These are phyloP conservation scores for Erpobdella octoculata DNA, from an alignment of 2,888 invertebrate genomes.

Conservation along the genomic window DNA sequence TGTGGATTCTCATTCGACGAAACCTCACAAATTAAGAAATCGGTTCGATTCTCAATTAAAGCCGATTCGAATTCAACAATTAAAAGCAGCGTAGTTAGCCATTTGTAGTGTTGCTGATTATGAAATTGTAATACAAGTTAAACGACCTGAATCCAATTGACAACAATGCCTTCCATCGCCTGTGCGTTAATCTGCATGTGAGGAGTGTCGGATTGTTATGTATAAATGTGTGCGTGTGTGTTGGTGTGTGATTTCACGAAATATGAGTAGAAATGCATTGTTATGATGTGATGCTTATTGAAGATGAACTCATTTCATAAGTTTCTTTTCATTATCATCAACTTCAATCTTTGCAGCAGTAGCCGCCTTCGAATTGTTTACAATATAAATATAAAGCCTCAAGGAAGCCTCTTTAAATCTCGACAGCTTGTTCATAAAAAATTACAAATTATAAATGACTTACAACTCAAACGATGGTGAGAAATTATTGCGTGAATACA, in stretches of 20 bases:
- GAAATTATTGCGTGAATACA: too few species aligned
- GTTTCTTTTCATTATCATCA: neutral
- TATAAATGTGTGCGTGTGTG: too few species aligned
- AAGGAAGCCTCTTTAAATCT: too few species aligned
- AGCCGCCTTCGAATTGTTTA: neutral
- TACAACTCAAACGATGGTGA: too few species aligned
- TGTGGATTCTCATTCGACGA: too few species aligned
- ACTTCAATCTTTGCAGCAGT: neutral
- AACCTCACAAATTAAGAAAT: too few species aligned
- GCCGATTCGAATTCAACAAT: neutral
- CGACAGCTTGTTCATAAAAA: too few species aligned
- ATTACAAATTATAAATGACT: too few species aligned
- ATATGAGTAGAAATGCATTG: neutral
- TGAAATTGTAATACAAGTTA: neutral
- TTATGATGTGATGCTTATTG: neutral
- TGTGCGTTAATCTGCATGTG: neutral
- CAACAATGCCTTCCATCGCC: neutral
- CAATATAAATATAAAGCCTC: too few species aligned
- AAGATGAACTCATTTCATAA: neutral
- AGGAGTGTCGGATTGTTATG: slow-evolving; percentile 10
- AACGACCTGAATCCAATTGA: neutral
- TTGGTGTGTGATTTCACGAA: too few species aligned
- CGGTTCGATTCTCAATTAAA: neutral
- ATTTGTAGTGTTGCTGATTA: neutral
- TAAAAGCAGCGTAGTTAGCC: too few species aligned